Percentiles rank a stretch among this genome's conserved stretches.
phyloP scores from a whole-genome alignment of 2,113 vertebrate genomes.

The Oncorhynchus mykiss region DNA sequence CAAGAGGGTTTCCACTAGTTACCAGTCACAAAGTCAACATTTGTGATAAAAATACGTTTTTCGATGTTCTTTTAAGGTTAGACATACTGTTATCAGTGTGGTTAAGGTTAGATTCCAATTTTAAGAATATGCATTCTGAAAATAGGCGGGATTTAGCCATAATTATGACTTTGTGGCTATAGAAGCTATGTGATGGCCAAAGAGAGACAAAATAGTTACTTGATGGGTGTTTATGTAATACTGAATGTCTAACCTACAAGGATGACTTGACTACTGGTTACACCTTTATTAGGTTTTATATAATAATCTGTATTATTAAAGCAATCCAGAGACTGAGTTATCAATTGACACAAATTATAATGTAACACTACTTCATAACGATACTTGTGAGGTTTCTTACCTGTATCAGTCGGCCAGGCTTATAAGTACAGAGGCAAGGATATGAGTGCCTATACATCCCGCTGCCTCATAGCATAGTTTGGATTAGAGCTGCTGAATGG shows the following conservation, averaged over 20 bases:
- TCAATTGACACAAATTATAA: background rate
- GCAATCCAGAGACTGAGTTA: background rate
- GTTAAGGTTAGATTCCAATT: no score
- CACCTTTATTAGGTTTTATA: background rate
- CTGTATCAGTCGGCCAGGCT: background rate
- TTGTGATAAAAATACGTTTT: no score
- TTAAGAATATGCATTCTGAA: no score
- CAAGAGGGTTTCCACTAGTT: no score
- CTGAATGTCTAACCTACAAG: no score
- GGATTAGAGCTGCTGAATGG: slow-evolving; percentile 25
- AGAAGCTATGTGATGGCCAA: no score
- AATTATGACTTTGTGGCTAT: no score
- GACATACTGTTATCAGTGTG: no score
- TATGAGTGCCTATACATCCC: background rate
- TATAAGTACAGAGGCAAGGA: slow-evolving; percentile 16
- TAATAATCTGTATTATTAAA: background rate
- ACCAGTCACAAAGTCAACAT: no score
- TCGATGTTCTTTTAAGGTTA: no score
- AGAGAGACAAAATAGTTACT: background rate
- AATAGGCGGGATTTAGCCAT: no score
- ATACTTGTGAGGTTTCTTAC: no score
- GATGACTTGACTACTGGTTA: background rate
- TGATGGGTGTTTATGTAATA: background rate
- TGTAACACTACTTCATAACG: background rate
- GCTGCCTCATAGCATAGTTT: slow-evolving; percentile 28